Evolutionary conservation across 1,140 invertebrate genomes (phyloP).

Genomic region (Tribolium castaneum): DNA sequence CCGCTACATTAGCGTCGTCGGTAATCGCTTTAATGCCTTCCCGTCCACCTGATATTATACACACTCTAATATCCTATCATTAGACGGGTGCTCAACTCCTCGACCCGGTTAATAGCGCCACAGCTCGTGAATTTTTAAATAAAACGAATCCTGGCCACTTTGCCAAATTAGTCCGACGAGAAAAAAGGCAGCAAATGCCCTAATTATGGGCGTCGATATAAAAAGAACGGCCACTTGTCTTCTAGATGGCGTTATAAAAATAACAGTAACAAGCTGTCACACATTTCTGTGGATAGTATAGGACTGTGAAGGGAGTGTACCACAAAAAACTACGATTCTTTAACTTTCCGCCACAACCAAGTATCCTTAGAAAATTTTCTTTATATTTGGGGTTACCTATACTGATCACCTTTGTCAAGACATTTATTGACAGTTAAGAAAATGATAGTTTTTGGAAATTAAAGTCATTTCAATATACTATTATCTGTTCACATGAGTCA

Average conservation of each 20-base stretch:
- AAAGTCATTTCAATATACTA: too few species aligned
- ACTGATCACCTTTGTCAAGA: too few species aligned
- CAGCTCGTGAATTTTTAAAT: slow-evolving; percentile 44
- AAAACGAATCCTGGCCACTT: slow-evolving; percentile 36
- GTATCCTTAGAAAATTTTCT: too few species aligned
- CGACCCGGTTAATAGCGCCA: slow-evolving; percentile 3
- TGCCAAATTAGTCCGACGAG: slow-evolving; percentile 27
- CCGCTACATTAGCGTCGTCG: slow-evolving; percentile 51
- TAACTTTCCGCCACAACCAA: too few species aligned
- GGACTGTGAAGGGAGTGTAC: too few species aligned
- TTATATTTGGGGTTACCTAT: too few species aligned
- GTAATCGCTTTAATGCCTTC: slow-evolving; percentile 54
- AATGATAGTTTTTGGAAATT: too few species aligned
- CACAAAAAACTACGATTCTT: too few species aligned
- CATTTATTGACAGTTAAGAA: too few species aligned
- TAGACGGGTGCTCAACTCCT: slow-evolving; percentile 17
- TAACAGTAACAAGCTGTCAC: slow-evolving; percentile 7
- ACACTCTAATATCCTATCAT: slow-evolving; percentile 47
- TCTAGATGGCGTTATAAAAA: neutral
- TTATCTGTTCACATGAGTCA: too few species aligned
- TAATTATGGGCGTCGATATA: neutral
- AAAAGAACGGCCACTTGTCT: neutral
- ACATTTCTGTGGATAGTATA: too few species aligned
- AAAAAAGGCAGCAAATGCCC: neutral
- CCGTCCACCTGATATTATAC: slow-evolving; percentile 53